These are phyloP conservation scores for Hyles lineata DNA, from an alignment of 2,888 invertebrate genomes.

Conservation along the genomic window DNA sequence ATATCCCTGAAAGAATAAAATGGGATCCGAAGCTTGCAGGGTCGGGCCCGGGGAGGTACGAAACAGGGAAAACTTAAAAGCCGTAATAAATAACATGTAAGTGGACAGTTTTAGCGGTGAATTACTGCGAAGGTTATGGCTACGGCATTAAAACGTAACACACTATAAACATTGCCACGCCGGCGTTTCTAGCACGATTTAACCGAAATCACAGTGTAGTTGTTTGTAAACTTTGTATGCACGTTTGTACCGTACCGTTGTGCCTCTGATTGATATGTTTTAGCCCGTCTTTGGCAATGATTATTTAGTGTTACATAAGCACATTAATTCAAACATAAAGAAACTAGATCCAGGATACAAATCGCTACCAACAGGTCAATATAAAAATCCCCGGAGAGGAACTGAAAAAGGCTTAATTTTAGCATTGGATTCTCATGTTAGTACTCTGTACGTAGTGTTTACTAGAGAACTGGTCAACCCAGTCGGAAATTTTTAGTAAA, in stretches of 20 bases:
- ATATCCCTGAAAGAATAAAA: constrained; percentile 69
- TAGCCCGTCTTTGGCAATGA: background rate
- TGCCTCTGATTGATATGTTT: background rate
- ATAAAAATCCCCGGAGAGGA: too few relatives aligned
- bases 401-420: too few relatives aligned
- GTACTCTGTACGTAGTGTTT: too few relatives aligned
- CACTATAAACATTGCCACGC: constrained; percentile 34
- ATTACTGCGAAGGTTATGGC: constrained; percentile 42
- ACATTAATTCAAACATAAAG: too few relatives aligned
- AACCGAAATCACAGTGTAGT: constrained; percentile 10
- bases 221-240: constrained; percentile 15
- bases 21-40: constrained; percentile 54
- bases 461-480: too few relatives aligned
- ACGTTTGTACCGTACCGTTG: background rate
- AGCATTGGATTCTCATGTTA: too few relatives aligned
- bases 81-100: constrained; percentile 52
- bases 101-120: constrained; percentile 45
- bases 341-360: too few relatives aligned
- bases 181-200: constrained; percentile 11
- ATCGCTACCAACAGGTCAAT: too few relatives aligned
- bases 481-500: too few relatives aligned
- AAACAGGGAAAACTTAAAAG: constrained; percentile 43
- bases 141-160: constrained; percentile 41
- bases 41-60: constrained; percentile 39
- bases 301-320: too few relatives aligned